These are phyloP conservation scores for Alces alces DNA, from an alignment of 2,113 vertebrate species.

Conservation along the genomic window DNA sequence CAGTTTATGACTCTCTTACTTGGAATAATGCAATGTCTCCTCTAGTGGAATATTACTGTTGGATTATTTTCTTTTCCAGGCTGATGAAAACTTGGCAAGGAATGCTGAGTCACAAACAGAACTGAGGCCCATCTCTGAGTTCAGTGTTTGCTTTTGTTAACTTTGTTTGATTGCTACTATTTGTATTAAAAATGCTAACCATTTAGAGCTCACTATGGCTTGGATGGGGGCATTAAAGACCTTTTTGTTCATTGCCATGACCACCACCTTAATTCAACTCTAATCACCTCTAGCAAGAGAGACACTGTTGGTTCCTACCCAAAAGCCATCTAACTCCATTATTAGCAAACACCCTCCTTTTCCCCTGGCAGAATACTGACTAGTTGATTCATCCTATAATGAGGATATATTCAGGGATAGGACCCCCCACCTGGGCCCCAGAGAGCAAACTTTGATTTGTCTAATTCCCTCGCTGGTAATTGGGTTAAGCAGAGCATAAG, in stretches of 20 bases:
- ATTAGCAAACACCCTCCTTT: not conserved
- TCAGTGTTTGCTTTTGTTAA: slow-evolving; percentile 16
- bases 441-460: not conserved
- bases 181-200: not conserved
- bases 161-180: not conserved
- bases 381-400: not conserved
- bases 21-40: not conserved
- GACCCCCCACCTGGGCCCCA: rapidly evolving
- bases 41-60: not conserved
- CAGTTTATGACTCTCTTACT: not conserved
- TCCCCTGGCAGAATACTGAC: not conserved
- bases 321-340: not conserved
- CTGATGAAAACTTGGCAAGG: not conserved
- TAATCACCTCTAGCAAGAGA: not conserved
- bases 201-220: not conserved
- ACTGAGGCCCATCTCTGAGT: not conserved
- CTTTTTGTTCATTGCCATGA: not conserved
- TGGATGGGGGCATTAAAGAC: not conserved
- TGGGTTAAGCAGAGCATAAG: not conserved
- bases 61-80: slow-evolving; percentile 9
- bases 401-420: not conserved
- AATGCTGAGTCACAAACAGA: not conserved
- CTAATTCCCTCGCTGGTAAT: not conserved
- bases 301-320: not conserved
- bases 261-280: not conserved